These are phyloP conservation scores for Brachystomella parvula DNA, from an alignment of 1,140 invertebrate species.

Conservation along the genomic window DNA sequence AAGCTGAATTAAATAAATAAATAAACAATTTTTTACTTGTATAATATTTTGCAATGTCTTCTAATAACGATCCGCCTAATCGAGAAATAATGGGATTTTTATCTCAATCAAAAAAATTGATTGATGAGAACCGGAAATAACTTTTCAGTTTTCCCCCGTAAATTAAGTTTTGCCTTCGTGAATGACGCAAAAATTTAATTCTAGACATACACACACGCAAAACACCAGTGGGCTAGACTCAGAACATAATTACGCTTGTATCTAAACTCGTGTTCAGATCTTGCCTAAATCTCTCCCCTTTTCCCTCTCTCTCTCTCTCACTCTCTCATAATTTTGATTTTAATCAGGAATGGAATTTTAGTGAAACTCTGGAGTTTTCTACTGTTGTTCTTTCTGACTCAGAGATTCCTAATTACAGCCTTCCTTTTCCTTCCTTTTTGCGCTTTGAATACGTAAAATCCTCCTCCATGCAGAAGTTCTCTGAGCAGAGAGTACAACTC, in stretches of 20 bases:
- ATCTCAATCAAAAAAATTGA: constrained; percentile 1
- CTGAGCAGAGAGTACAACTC: not conserved
- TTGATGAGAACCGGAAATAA: not conserved
- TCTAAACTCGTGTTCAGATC: no score
- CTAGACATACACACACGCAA: not conserved
- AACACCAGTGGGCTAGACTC: no score
- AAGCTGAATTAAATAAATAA: no score
- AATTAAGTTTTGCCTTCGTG: no score
- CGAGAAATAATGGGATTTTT: constrained; percentile 1
- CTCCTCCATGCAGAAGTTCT: not conserved
- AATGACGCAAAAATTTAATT: not conserved
- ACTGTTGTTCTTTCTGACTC: not conserved
- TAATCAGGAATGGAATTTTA: not conserved
- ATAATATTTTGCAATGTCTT: not conserved
- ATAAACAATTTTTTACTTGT: no score
- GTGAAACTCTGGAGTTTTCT: not conserved
- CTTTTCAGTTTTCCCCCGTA: not conserved
- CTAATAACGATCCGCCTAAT: not conserved
- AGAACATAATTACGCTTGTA: not conserved
- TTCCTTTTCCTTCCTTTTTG: not conserved
- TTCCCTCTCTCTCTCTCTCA: no score
- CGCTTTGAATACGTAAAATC: not conserved
- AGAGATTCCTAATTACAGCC: constrained; percentile 2
- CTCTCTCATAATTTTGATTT: constrained; percentile 6
- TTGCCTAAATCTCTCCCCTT: no score